Base-by-base conservation (phyloP, 92 coral and sea anemone genomes). In the Umimayanthus kanabou region DNA sequence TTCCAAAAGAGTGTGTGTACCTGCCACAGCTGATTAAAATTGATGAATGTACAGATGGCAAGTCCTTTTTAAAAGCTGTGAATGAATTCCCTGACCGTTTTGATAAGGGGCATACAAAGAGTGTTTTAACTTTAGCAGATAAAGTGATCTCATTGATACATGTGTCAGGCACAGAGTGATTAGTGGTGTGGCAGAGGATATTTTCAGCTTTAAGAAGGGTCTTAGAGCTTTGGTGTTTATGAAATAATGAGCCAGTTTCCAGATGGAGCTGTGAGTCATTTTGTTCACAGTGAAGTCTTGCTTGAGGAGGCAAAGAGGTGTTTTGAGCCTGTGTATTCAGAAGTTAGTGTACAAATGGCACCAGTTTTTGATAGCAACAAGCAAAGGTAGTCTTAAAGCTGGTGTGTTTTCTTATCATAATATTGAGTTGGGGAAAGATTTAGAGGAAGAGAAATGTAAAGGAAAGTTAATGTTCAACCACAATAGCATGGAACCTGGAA, bases 31-130 rank as follows among this genome's bases (percentile, higher is more conserved):
- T 74, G 23, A 50, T 43, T 25, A 76, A 73, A 65, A 85, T 49
- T 85, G 39, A 69, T 49, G 50, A 71, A 23, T 83, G 91, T 71
- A 82, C 39, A 30, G 88, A 88, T 69, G 91, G 79, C 42, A 72
- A 40, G 43, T 80, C 88, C 81, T 81, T 91, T 87, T 57, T 55
- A 50, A 76, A 77, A 66, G n/a, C 81, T 50, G 89, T 88, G 39
- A 67, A 29, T 33, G 76, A 61, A 30, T 92, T 85, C 72, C 90
- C 89, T 33, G 92, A 92, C 75, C 49, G 92, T 4, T 89, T 89
- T 92, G 92, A 86, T 77, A 85, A 89, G 94, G 94, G 92, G 13
- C 89, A 91, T 55, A 89, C 87, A 4, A 91, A 91, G 86, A 86
- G 86, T 43, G 84, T 87, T 74, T 49, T 89, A 42, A 58, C 69